Evolutionary conservation across 1,140 invertebrate species (phyloP), one percentile per base, ranked within the genome.

Genomic region (Triops longicaudatus): DNA sequence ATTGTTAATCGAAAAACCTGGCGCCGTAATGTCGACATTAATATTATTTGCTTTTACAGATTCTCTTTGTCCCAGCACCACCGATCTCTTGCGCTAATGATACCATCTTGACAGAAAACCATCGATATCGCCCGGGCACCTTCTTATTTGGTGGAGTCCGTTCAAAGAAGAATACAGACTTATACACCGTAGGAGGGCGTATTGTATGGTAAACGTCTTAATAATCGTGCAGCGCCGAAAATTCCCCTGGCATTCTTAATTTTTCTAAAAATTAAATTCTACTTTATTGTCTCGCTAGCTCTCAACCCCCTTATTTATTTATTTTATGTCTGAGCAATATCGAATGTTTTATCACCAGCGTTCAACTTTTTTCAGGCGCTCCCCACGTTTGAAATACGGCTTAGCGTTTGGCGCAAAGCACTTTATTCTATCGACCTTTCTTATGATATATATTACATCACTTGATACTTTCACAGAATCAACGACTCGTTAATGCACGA

Each of bases 151-250:
- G 44, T 63, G 44, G 44, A 22, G 44, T 22, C 50, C 31, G 2
- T 63, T 63, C 7, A 9, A 63, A 63, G 50, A 5, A 63, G 4
- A 63, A 63, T 14, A 63, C 22, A 22, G n/a, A 5, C 50, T n/a
- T 63, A 6, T 63, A 2, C 14, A 4, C 50, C 22, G 17, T 14
- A 63, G 50, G 17, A 63, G 50, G 50, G 50, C 50, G 50, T 63
- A 22, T 17, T 63, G 10, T 63, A 63, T 63, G 50, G 50, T 63
- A 63, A 63, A 63, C 50, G 50, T 63, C 50, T 63, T 63, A 63
- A 63, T 63, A 63, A 63, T 63, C 50, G 50, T 63, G 50, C 14
- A n/a, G 50, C 50, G 22, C 50, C 22, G 31, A 63, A 22, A 63
- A 63, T 63, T 63, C 44, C 44, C 44, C 6, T 63, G 50, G n/a